Base-by-base conservation (phyloP, 2,113 vertebrate species). In the Sciurus niger region DNA sequence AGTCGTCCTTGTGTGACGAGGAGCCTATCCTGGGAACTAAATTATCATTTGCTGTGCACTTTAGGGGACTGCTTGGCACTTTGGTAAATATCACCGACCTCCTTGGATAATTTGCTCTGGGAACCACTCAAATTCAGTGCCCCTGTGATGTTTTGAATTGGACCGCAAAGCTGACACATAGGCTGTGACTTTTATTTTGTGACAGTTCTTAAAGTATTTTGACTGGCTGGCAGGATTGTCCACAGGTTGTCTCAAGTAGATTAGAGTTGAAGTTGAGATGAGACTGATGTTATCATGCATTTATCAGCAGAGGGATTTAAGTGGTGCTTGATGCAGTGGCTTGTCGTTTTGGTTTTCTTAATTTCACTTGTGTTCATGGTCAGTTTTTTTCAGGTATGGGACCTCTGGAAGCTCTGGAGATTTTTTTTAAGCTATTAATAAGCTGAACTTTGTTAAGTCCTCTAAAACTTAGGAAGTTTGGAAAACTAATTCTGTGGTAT, bases 171-270 rank as follows among this genome's bases (percentile, higher is more conserved):
- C 73, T 96, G 96, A 95, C 93, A 89, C 68, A 1, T 25, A 34
- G 0, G 9, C 58, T 30, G 65, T 51, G 89, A 58, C 72, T 83
- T 89, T 73, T 89, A 60, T 70, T 96, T 88, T 70, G 89, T 95
- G 97, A 96, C 95, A 89, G 84, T 86, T 84, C 34, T 22, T 79
- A 9, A 24, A 74, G 90, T 22, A 68, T 94, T 89, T 88, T 86
- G 84, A 37, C 89, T 53, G 60, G 58, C 86, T 32, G 1, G 18
- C 60, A 70, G 28, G 51, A 58, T 93, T 78, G 93, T 78, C 30
- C 8, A 5, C 16, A 55, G 85, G 58, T 80, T 72, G 73, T 83
- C 68, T 65, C 24, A 65, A 53, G 86, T 84, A 88, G 70, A 28
- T 2, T 37, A 7, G 22, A 58, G 65, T 65, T 43, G 74, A 83